These are phyloP conservation scores for Geophilus truncorum DNA, from an alignment of 2,888 invertebrate species.

Conservation along the genomic window DNA sequence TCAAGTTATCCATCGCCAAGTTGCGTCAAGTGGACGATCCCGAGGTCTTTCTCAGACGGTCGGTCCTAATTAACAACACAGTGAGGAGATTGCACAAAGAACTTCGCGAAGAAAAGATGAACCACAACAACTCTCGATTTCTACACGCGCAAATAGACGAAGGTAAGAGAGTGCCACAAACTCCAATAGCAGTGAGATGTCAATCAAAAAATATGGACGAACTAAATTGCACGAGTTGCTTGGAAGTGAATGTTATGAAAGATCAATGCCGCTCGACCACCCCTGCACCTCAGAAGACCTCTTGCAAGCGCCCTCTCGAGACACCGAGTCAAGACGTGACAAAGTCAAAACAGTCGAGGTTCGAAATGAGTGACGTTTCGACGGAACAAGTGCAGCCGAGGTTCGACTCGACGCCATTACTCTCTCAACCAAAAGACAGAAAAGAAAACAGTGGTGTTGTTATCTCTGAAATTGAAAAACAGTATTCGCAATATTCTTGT, in stretches of 20 bases:
- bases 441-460: background rate
- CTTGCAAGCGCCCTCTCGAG: background rate
- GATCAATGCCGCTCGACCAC: background rate
- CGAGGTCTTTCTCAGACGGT: conserved; percentile 75
- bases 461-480: conserved; percentile 37
- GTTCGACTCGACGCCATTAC: background rate
- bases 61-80: conserved; percentile 88
- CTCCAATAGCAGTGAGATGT: background rate
- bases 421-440: background rate
- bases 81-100: conserved; percentile 80
- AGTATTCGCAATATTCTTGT: conserved; percentile 51
- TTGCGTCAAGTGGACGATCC: conserved; percentile 85
- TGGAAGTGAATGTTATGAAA: background rate
- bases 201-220: background rate
- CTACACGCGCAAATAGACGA: background rate
- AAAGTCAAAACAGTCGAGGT: background rate
- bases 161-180: background rate
- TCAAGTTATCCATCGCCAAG: conserved; percentile 83
- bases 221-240: background rate
- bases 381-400: background rate
- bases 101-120: conserved; percentile 68
- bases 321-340: background rate
- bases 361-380: background rate
- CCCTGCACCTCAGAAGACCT: background rate
- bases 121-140: background rate